Percentiles rank a stretch among this genome's conserved stretches.
These are phyloP conservation scores for Lucilia cuprina DNA, from an alignment of 1,140 invertebrate species.

Conservation along the genomic window DNA sequence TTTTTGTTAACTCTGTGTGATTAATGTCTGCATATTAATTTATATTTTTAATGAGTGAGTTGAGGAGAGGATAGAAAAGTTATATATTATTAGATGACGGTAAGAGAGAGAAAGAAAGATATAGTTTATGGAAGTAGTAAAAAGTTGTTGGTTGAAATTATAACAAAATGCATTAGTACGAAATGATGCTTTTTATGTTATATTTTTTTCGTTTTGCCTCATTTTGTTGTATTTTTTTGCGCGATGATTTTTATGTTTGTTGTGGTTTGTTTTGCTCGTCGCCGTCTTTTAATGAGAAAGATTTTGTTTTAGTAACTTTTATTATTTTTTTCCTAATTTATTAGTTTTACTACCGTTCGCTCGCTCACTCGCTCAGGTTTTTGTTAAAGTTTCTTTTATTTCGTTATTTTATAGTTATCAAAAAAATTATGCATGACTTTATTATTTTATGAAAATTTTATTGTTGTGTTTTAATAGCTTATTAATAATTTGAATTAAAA, in stretches of 20 bases:
- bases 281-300: background rate
- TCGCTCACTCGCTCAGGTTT: slow-evolving; percentile 50
- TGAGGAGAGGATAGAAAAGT: background rate
- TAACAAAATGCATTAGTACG: slow-evolving; percentile 17
- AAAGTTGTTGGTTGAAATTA: background rate
- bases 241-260: slow-evolving; percentile 18
- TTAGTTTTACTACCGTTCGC: slow-evolving; percentile 34
- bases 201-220: slow-evolving; percentile 13
- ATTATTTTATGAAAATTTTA: background rate
- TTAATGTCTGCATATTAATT: slow-evolving; percentile 41
- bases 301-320: slow-evolving; percentile 14
- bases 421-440: background rate
- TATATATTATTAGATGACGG: background rate
- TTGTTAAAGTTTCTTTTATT: slow-evolving; percentile 36
- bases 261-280: slow-evolving; percentile 15
- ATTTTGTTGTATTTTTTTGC: slow-evolving; percentile 2
- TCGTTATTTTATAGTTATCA: background rate
- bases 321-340: slow-evolving; percentile 20
- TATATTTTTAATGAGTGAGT: slow-evolving; percentile 12
- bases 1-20: slow-evolving; percentile 35
- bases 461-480: background rate
- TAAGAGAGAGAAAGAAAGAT: background rate
- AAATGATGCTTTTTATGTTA: slow-evolving; percentile 24
- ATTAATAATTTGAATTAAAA: background rate
- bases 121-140: background rate